These are phyloP conservation scores for Sarcoramphus papa DNA, from an alignment of 2,797 vertebrate species.

Conservation along the genomic window DNA sequence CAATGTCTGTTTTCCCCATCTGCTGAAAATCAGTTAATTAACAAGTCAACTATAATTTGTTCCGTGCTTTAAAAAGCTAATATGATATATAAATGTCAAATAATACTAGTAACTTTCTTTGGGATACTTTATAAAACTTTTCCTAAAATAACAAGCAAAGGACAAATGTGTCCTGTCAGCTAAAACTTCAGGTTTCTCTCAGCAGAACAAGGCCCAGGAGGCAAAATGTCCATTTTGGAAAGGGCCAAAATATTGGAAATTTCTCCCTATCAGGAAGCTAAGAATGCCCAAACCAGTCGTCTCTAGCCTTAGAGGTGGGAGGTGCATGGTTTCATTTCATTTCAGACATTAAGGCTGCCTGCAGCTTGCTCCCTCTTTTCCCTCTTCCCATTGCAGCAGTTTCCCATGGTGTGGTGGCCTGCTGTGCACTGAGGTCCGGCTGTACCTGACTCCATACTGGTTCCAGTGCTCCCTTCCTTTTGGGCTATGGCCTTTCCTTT, in stretches of 20 bases:
- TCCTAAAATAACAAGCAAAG: neutral
- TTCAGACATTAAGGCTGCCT: neutral
- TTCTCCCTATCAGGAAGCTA: neutral
- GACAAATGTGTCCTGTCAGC: neutral
- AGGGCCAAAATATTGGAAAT: neutral
- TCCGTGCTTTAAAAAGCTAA: neutral
- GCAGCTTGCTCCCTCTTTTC: neutral
- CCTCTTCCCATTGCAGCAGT: neutral
- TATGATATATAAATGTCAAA: neutral
- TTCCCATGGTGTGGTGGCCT: neutral
- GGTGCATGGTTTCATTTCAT: neutral
- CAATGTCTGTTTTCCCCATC: slow-evolving; percentile 23
- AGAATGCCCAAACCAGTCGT: neutral
- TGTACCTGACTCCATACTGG: fast-evolving
- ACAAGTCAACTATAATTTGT: neutral
- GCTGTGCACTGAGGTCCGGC: neutral
- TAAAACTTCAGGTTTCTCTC: neutral
- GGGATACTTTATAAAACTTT: neutral
- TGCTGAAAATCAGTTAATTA: slow-evolving; percentile 19
- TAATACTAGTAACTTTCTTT: neutral
- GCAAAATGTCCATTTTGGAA: neutral
- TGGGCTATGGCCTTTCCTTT: neutral
- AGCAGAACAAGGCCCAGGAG: neutral
- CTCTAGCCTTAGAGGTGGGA: neutral
- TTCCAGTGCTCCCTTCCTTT: neutral